Evolutionary conservation across 53 echinoderm and acorn worm genomes (phyloP), one percentile per base, ranked within the genome.

Genomic region (Luidia sarsii): DNA sequence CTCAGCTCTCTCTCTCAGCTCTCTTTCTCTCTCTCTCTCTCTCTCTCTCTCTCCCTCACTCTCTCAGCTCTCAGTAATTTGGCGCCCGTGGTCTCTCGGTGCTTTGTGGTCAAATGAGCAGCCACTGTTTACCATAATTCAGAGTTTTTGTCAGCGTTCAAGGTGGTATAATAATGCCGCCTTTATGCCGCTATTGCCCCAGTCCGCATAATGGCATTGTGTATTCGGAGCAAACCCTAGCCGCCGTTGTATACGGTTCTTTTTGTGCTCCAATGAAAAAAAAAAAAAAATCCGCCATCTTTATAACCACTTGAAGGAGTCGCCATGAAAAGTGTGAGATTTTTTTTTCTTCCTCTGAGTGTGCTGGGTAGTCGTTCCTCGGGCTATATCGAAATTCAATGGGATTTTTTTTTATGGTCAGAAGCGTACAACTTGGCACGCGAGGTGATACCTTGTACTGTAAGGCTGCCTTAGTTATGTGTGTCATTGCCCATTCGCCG

Each of bases 161-260:
- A 28, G 31, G 30, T 46, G 13, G 30, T 27, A 74, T 24, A 39
- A 60, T 33, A 27, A 75, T 57, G 56, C 22, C 50, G 16, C 21
- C 23, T 27, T 72, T 72, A 19, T 72, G 24, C 56, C 33, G 37
- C 56, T 55, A 18, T 38, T 3, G 25, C 22, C 24, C 18, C 9
- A 38, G 21, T 53, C 38, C 52, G 18, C n/a, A 18, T 15, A 54
- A 27, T 15, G 27, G 11, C 46, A 61, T 48, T 43, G 60, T 43
- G 33, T 14, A 30, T 21, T 3, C 2, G 24, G 41, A 41, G 21
- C 28, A 20, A n/a, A 29, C 14, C 59, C 28, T 61, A 61, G 43
- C 61, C 31, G 60, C 77, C 61, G 77, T 21, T 56, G 57, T n/a
- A n/a, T n/a, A n/a, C n/a, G n/a, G n/a, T n/a, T n/a, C n/a, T 57